Conservation (phyloP, 2,888 invertebrate species). For the Metacarcinus magister region DNA sequence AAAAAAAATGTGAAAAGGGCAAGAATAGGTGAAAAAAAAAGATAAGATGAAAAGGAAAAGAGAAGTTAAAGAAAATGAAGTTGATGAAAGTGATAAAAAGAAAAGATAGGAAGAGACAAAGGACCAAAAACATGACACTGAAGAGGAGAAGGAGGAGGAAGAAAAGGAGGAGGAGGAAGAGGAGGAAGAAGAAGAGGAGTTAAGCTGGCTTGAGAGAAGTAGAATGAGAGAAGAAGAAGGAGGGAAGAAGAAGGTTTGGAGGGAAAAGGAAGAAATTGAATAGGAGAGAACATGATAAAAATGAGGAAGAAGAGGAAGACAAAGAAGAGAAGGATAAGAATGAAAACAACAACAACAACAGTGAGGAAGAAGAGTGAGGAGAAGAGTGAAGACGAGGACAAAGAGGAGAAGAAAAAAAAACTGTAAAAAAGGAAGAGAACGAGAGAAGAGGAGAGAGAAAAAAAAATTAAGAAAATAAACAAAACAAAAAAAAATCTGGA, state of each 20-base stretch:
- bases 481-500: not conserved
- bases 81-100: not conserved
- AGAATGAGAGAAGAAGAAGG: constrained; percentile 6
- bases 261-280: not conserved
- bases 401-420: no score
- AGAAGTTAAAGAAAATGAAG: not conserved
- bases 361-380: no score
- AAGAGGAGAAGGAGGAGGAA: not conserved
- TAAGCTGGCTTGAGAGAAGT: not conserved
- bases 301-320: not conserved
- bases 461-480: not conserved
- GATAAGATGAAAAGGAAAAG: not conserved
- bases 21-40: not conserved
- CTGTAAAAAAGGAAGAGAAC: not conserved
- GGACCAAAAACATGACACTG: not conserved
- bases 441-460: not conserved
- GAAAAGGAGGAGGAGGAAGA: not conserved
- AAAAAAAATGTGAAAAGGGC: not conserved
- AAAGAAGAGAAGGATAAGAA: no score
- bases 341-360: no score
- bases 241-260: not conserved
- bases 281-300: not conserved
- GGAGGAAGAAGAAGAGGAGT: not conserved
- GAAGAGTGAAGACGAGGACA: no score
- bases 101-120: not conserved